Evolutionary conservation across 2,888 invertebrate genomes (phyloP).

Genomic region (Idaea aversata): DNA sequence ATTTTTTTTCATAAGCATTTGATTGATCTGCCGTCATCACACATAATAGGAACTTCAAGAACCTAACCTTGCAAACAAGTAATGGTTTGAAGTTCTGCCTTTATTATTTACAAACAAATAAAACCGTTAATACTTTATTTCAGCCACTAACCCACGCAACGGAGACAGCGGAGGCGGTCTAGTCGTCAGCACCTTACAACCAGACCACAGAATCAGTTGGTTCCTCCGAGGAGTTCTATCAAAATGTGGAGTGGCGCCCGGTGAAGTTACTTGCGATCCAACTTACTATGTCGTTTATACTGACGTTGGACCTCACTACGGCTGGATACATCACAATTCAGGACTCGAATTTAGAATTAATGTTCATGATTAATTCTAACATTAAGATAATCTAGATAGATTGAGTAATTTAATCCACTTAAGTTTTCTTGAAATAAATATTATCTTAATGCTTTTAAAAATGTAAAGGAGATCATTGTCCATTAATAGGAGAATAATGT

Average conservation of each 20-base stretch:
- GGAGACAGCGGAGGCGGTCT: conserved; percentile 84
- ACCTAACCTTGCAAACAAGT: too few species aligned
- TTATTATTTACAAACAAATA: background rate
- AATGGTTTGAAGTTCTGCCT: background rate
- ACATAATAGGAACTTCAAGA: too few species aligned
- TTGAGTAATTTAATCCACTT: too few species aligned
- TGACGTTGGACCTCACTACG: conserved; percentile 65
- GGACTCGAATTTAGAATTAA: conserved; percentile 52
- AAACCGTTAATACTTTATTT: background rate
- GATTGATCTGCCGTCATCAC: too few species aligned
- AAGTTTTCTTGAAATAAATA: too few species aligned
- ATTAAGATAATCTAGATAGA: background rate
- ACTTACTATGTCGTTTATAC: conserved; percentile 62
- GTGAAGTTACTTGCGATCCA: conserved; percentile 51
- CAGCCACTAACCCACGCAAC: conserved; percentile 80
- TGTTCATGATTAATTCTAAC: conserved; percentile 16
- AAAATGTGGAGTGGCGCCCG: conserved; percentile 56
- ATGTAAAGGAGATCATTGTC: too few species aligned
- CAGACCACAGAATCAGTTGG: conserved; percentile 64
- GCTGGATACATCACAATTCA: conserved; percentile 66
- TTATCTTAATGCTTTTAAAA: too few species aligned
- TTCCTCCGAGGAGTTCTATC: conserved; percentile 66
- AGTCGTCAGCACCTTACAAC: conserved; percentile 57
- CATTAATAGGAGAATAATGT: too few species aligned
- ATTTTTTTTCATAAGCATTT: too few species aligned